Percentiles rank a stretch among this genome's conserved stretches.
Conservation (phyloP, 92 coral and sea anemone genomes). For the Desmophyllum pertusum region DNA sequence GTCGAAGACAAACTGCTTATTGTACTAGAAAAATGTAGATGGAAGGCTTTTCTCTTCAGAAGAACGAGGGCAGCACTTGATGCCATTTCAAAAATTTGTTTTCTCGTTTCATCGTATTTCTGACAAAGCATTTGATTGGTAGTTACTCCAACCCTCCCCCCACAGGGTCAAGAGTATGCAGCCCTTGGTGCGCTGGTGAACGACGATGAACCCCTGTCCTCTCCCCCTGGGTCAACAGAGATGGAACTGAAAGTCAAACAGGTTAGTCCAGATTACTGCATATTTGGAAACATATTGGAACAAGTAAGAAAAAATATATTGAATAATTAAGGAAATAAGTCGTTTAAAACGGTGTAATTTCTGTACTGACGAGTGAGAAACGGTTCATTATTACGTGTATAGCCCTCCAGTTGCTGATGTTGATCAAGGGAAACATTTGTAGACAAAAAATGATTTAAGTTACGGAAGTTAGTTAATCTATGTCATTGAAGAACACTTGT, state of each 20-base stretch:
- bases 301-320: no score
- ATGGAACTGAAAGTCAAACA: slow-evolving; percentile 98
- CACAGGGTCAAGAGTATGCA: slow-evolving; percentile 93
- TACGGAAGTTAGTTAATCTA: no score
- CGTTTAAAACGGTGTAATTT: no score
- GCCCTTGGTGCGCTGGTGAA: slow-evolving; percentile 89
- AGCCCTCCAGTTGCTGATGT: no score
- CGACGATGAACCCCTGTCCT: slow-evolving; percentile 96
- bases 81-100: neutral
- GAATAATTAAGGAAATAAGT: no score
- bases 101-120: neutral
- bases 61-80: neutral
- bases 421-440: no score
- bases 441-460: no score
- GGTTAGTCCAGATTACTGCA: slow-evolving; percentile 47
- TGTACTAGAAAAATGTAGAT: neutral
- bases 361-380: no score
- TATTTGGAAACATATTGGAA: neutral
- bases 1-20: neutral
- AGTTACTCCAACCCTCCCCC: neutral
- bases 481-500: no score
- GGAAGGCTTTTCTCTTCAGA: neutral
- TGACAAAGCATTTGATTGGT: neutral
- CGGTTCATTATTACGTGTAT: no score
- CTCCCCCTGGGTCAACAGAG: slow-evolving; percentile 96